A percentile compares a stretch with the other conserved stretches of the same genome.
Conservation (phyloP, 2,888 invertebrate species). For the Phytoseiulus persimilis region DNA sequence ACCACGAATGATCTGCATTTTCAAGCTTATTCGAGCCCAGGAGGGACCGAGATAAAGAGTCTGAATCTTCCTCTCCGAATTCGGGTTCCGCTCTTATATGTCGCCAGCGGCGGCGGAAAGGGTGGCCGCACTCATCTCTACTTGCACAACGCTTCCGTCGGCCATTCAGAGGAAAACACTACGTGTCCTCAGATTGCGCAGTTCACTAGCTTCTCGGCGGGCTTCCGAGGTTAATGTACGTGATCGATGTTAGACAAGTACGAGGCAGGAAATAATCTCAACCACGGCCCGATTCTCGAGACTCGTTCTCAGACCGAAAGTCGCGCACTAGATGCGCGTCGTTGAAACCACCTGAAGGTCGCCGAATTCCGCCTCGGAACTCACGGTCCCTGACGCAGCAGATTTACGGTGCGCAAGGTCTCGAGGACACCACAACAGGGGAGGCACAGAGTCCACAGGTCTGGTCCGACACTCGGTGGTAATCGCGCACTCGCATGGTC, state of each 20-base stretch:
- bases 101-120: neutral
- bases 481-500: too few relatives aligned
- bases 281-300: neutral
- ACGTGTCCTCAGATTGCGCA: neutral
- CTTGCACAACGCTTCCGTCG: neutral
- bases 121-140: neutral
- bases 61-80: neutral
- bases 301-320: neutral
- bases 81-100: neutral
- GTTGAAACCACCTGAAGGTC: too few relatives aligned
- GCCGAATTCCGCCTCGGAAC: too few relatives aligned
- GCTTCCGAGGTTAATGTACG: neutral
- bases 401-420: too few relatives aligned
- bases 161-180: neutral
- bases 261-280: neutral
- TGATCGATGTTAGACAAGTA: neutral
- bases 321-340: neutral
- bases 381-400: too few relatives aligned
- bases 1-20: slow-evolving; percentile 30
- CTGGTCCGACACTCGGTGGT: too few relatives aligned
- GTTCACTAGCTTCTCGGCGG: neutral
- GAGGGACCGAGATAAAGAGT: neutral
- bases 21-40: neutral
- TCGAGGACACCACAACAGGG: too few relatives aligned
- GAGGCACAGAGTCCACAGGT: too few relatives aligned